phyloP scores from a whole-genome alignment of 2,113 vertebrate species.

The Grallaria varia region DNA sequence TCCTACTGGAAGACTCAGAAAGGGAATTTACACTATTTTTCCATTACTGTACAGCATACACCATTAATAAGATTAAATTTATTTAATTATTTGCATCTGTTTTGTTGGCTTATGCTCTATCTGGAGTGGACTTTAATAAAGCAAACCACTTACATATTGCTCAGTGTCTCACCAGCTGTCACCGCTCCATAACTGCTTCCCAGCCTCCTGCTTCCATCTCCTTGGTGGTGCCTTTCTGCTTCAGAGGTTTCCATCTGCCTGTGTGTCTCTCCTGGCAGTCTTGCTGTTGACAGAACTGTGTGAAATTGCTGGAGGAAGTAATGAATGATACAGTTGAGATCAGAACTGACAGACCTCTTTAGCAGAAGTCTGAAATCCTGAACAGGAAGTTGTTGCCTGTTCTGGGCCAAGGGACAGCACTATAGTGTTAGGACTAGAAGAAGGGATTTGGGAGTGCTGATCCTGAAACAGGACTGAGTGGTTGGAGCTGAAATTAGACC shows the following conservation, averaged over 20 bases:
- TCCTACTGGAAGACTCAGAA: neutral
- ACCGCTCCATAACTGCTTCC: neutral
- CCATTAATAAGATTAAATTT: conserved; percentile 15
- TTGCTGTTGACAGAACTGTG: neutral
- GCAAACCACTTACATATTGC: neutral
- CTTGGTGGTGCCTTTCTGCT: conserved; percentile 39
- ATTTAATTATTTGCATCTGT: conserved; percentile 34
- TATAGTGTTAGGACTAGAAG: neutral
- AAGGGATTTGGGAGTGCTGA: neutral
- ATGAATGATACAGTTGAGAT: neutral
- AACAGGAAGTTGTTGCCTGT: neutral
- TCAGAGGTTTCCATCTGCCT: conserved; percentile 31
- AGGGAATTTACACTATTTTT: neutral
- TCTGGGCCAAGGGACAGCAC: neutral
- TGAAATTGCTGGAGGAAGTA: neutral
- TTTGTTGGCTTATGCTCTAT: conserved; percentile 46
- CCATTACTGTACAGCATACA: neutral
- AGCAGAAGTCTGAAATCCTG: neutral
- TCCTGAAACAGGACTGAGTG: neutral
- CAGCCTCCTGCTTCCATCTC: conserved; percentile 22
- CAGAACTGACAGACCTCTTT: neutral
- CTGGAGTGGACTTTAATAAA: neutral
- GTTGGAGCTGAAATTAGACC: neutral
- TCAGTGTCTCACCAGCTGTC: conserved; percentile 29
- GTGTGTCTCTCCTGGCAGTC: neutral